Conservation (phyloP, 2,888 invertebrate genomes). For the Cataglyphis albicans region DNA sequence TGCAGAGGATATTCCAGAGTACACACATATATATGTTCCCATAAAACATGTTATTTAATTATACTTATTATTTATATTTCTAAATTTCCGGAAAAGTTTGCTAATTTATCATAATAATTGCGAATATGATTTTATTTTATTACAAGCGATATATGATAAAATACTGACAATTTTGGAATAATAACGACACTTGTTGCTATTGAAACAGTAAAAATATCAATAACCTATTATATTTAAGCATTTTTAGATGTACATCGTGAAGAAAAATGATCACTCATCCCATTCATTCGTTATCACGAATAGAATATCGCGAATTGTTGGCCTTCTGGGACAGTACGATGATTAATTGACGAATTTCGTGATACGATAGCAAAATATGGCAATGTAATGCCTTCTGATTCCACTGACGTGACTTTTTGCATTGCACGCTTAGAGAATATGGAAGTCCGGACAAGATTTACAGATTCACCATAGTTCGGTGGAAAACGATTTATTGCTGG, state of each 20-base stretch:
- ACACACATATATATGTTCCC: background rate
- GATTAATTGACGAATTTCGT: conserved; percentile 64
- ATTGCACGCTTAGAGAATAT: conserved; percentile 43
- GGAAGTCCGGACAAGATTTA: conserved; percentile 50
- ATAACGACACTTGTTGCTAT: conserved; percentile 49
- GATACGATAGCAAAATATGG: conserved; percentile 46
- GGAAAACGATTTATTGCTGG: conserved; percentile 46
- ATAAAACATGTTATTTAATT: background rate
- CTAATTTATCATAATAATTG: conserved; percentile 24
- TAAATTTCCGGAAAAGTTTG: background rate
- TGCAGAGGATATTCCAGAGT: background rate
- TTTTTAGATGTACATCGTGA: conserved; percentile 35
- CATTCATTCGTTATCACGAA: conserved; percentile 69
- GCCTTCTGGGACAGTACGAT: conserved; percentile 55
- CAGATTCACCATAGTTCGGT: conserved; percentile 46
- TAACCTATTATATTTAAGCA: conserved; percentile 49
- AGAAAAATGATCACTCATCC: conserved; percentile 68
- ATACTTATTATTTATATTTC: background rate
- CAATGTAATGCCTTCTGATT: conserved; percentile 50
- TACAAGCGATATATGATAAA: background rate
- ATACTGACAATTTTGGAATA: conserved; percentile 25
- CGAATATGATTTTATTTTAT: background rate
- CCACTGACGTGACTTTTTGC: conserved; percentile 41
- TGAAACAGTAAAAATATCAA: conserved; percentile 46
- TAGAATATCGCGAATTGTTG: conserved; percentile 64